Conservation (phyloP, 2,888 invertebrate species). For the Xylocampa areola region DNA sequence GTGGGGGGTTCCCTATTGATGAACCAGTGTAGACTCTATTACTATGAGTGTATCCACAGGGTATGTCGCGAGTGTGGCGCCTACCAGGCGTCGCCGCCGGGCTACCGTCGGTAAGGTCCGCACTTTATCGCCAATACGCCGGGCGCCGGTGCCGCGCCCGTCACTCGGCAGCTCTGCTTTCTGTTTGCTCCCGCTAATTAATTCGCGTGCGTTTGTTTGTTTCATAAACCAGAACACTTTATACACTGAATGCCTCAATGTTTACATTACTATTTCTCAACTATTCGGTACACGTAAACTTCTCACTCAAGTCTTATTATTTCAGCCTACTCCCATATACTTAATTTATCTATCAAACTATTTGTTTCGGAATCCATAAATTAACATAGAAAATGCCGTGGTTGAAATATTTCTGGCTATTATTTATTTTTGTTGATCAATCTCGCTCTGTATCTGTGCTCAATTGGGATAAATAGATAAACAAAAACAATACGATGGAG, state of each 20-base stretch:
- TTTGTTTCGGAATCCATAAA: background rate
- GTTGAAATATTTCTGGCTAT: no score
- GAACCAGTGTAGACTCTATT: no score
- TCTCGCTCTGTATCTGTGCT: no score
- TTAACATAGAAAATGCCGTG: no score
- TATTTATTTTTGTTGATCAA: no score
- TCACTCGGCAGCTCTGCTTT: background rate
- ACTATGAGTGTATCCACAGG: background rate
- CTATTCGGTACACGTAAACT: slow-evolving; percentile 18
- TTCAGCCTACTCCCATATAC: no score
- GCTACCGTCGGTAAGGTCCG: background rate
- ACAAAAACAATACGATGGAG: no score
- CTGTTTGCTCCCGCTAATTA: slow-evolving; percentile 1
- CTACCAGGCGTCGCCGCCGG: background rate
- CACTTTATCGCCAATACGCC: background rate
- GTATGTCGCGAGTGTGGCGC: no score
- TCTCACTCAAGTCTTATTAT: background rate
- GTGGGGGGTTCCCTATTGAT: no score
- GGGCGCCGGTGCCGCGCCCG: no score
- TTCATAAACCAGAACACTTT: slow-evolving; percentile 3
- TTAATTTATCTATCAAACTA: background rate
- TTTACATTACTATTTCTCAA: slow-evolving; percentile 18
- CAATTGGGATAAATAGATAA: no score
- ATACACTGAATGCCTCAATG: slow-evolving; percentile 6
- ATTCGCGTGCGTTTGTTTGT: slow-evolving; percentile 4